Evolutionary conservation across 2,797 vertebrate species (phyloP), one percentile per base, ranked within the genome.

Genomic region (Melanogrammus aeglefinus): DNA sequence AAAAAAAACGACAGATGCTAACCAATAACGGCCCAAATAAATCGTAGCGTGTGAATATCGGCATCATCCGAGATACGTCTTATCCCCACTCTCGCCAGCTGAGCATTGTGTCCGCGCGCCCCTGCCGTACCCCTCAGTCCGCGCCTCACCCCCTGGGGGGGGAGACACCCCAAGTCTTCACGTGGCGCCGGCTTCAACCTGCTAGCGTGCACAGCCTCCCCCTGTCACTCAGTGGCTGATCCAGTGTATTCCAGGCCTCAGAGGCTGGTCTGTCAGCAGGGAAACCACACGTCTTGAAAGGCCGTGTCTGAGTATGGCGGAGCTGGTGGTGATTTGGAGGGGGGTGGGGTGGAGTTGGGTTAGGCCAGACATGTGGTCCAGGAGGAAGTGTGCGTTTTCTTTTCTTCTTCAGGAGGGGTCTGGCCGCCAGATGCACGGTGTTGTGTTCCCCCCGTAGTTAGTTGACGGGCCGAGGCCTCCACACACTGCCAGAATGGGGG

Each of bases 391-490:
- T 83, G 85, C 92, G 89, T 93, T 91, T 82, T 82, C 91, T 88
- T 83, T 85, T 86, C 88, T 88, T 87, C 88, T 86, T 88, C 84
- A 80, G 75, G 70, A 90, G 86, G 88, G 89, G 91, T 94, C 94
- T 95, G 94, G 92, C 89, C 81, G 85, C 94, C 94, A 95, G 93
- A 95, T 94, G 94, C 92, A 87, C 84, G 77, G 75, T 29, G 14
- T 74, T 39, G 16, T 72, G 21, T 72, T 33, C 63, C 90, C 84
- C 88, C 84, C 88, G 90, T 87, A 88, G 84, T 90, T 88, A 86
- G 84, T 73, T 83, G 83, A 89, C 90, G 82, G 82, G 86, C 82
- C 83, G 86, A 89, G 88, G 83, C 85, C 77, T 75, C 81, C 77
- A 80, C 85, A 84, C 87, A 31, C 31, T 87, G 85, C 85, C 82